Percentiles rank a stretch among this genome's conserved stretches.
Conservation (phyloP, 2,797 vertebrate species). For the Sebastes taczanowskii region DNA sequence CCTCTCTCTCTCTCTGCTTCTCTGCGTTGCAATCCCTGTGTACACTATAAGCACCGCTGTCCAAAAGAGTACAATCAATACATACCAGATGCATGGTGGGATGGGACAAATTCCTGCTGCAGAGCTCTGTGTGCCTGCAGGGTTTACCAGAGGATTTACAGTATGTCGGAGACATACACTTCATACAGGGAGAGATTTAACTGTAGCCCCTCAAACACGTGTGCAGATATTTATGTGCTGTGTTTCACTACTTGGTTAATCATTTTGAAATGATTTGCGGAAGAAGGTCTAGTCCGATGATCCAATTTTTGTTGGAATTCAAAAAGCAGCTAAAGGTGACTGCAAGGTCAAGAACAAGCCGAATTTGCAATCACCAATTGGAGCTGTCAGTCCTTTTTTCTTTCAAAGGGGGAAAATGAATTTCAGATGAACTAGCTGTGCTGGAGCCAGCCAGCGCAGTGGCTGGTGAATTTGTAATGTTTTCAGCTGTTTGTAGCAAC, state of each 20-base stretch:
- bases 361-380: slow-evolving; percentile 18
- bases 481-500: slow-evolving; percentile 44
- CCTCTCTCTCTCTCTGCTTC: slow-evolving; percentile 26
- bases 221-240: neutral
- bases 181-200: neutral
- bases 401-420: slow-evolving; percentile 23
- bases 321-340: slow-evolving; percentile 35
- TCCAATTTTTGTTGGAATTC: slow-evolving; percentile 14
- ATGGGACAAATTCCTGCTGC: slow-evolving; percentile 52
- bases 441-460: slow-evolving; percentile 25
- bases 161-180: neutral
- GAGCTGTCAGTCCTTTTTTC: neutral
- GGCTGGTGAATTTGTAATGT: slow-evolving; percentile 41
- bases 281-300: neutral
- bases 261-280: neutral
- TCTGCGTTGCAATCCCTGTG: slow-evolving; percentile 50
- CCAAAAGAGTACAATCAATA: slow-evolving; percentile 70
- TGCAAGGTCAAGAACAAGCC: slow-evolving; percentile 34
- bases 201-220: neutral
- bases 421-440: slow-evolving; percentile 36
- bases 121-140: slow-evolving; percentile 40
- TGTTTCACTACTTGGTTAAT: neutral
- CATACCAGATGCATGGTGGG: slow-evolving; percentile 54
- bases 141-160: slow-evolving; percentile 6
- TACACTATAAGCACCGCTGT: slow-evolving; percentile 48